Evolutionary conservation across 2,888 invertebrate genomes (phyloP).

Genomic region (Cephus pulcher): DNA sequence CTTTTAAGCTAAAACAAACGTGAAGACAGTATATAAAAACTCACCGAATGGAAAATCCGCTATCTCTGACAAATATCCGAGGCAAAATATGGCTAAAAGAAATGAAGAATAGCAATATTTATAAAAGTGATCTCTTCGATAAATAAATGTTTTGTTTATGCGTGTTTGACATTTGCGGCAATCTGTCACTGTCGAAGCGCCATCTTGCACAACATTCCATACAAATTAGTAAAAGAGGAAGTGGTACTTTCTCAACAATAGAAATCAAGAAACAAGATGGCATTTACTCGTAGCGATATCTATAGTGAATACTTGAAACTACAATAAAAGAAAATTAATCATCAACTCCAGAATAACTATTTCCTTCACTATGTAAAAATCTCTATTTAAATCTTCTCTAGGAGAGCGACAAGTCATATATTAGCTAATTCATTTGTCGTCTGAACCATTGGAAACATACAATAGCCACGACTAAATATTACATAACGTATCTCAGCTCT

Average conservation of each 20-base stretch:
- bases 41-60: neutral
- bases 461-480: neutral
- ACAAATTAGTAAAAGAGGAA: neutral
- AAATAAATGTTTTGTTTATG: neutral
- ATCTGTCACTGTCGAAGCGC: constrained; percentile 4
- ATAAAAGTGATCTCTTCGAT: neutral
- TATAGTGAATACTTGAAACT: neutral
- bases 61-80: neutral
- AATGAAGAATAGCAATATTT: neutral
- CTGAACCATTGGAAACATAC: neutral
- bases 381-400: neutral
- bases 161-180: neutral
- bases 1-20: neutral
- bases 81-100: neutral
- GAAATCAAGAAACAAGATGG: neutral
- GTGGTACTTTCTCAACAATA: neutral
- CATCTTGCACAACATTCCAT: neutral
- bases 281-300: neutral
- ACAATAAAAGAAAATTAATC: neutral
- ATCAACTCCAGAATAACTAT: too few relatives aligned
- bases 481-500: too few relatives aligned
- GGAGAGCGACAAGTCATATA: neutral
- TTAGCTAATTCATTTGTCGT: neutral
- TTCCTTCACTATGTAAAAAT: neutral
- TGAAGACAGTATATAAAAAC: neutral